Percentiles rank a stretch among this genome's conserved stretches.
phyloP scores from a whole-genome alignment of 2,888 invertebrate species.

The Odontocolon sp. region DNA sequence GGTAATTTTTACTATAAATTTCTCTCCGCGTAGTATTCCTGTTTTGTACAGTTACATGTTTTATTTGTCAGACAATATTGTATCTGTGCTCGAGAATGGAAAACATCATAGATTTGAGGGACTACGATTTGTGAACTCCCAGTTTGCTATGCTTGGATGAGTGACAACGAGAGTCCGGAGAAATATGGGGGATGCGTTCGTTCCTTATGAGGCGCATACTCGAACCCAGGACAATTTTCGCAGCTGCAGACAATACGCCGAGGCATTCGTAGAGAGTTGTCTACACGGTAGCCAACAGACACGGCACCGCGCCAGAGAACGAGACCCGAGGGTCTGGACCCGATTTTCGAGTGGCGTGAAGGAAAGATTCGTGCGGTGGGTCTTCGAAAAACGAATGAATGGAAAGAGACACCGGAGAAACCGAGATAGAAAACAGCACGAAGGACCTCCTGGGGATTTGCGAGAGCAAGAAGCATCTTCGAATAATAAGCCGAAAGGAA shows the following conservation, averaged over 20 bases:
- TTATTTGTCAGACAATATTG: no score
- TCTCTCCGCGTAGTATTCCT: no score
- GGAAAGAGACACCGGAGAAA: background rate
- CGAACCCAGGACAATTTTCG: slow-evolving; percentile 2
- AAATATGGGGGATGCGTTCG: background rate
- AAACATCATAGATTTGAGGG: no score
- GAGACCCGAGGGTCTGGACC: background rate
- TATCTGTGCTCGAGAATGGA: no score
- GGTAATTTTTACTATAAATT: no score
- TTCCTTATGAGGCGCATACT: background rate
- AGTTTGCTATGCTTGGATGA: background rate
- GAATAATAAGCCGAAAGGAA: slow-evolving; percentile 24
- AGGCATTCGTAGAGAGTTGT: no score
- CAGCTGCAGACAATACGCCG: background rate
- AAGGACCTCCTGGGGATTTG: slow-evolving; percentile 37
- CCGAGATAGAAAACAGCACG: background rate
- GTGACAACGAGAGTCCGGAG: background rate
- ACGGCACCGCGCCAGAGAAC: background rate
- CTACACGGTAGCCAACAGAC: background rate
- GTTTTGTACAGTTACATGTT: no score
- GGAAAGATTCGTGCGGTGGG: background rate
- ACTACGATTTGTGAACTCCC: no score
- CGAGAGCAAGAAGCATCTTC: slow-evolving; percentile 18
- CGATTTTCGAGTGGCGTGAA: slow-evolving; percentile 8
- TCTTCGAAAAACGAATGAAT: slow-evolving; percentile 8